These are phyloP conservation scores for Camponotus vicinus DNA, from an alignment of 1,140 invertebrate genomes.

Conservation along the genomic window DNA sequence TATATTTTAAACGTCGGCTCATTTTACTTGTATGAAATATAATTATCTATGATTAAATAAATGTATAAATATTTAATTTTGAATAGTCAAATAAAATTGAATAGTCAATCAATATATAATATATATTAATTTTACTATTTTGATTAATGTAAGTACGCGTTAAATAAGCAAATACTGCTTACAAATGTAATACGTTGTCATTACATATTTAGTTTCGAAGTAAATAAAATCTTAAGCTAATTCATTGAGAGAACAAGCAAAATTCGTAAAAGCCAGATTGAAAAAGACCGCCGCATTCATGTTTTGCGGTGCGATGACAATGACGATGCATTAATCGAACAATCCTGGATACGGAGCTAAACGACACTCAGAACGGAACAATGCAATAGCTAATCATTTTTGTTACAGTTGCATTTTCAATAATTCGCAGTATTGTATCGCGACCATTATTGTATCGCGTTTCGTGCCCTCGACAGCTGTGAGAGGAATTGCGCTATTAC, in stretches of 20 bases:
- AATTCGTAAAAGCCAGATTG: background rate
- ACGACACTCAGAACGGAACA: constrained; percentile 63
- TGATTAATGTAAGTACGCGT: background rate
- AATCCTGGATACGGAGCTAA: constrained; percentile 62
- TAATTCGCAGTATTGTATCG: constrained; percentile 65
- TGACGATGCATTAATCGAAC: constrained; percentile 62
- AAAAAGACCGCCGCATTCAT: background rate
- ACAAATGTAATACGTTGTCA: background rate
- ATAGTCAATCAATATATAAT: background rate
- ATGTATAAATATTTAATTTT: constrained; percentile 2
- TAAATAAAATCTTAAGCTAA: background rate
- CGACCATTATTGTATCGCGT: constrained; percentile 26
- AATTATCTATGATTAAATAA: constrained; percentile 18
- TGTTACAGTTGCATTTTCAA: constrained; percentile 70
- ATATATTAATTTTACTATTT: background rate
- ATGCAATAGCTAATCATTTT: constrained; percentile 69
- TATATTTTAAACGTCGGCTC: constrained; percentile 10
- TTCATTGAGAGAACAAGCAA: background rate
- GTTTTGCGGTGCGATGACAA: constrained; percentile 47
- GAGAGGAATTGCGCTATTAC: constrained; percentile 63
- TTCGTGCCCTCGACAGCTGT: constrained; percentile 66
- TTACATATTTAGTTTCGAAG: background rate
- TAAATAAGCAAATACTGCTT: background rate
- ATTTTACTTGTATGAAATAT: constrained; percentile 12
- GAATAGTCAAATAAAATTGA: background rate